Percentiles rank a stretch among this genome's conserved stretches.
Conservation (phyloP, 35 echinoderm and acorn worm species). For the Heliocidaris tuberculata region DNA sequence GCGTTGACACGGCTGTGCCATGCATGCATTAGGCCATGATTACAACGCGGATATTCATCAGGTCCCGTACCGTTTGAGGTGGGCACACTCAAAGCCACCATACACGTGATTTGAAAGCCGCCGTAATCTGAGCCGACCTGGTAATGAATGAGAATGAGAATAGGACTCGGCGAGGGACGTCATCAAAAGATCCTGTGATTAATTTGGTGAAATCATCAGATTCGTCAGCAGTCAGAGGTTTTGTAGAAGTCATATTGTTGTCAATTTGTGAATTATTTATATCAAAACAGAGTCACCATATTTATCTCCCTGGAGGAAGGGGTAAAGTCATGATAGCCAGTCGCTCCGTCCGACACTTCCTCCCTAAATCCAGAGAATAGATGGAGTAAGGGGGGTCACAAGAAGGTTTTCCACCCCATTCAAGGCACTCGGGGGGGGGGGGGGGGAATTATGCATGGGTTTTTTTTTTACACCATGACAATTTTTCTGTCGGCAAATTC, state of each 20-base stretch:
- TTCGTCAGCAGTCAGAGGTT: constrained; percentile 5
- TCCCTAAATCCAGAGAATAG: not conserved
- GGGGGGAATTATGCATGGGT: too few relatives aligned
- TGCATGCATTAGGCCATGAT: constrained; percentile 38
- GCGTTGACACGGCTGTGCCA: constrained; percentile 28
- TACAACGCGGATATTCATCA: constrained; percentile 11
- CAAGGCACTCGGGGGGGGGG: too few relatives aligned
- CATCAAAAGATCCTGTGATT: not conserved
- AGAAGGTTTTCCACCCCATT: not conserved
- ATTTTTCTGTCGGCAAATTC: too few relatives aligned
- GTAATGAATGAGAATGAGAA: not conserved
- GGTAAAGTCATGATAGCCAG: not conserved
- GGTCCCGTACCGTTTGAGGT: constrained; percentile 14
- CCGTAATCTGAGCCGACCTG: not conserved
- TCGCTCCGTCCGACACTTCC: not conserved
- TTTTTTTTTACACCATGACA: too few relatives aligned
- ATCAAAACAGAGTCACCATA: not conserved
- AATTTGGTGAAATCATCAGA: not conserved
- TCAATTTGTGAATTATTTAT: not conserved
- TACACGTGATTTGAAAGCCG: not conserved
- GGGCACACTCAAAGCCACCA: constrained; percentile 21
- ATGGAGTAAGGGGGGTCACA: not conserved
- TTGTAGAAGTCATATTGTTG: not conserved
- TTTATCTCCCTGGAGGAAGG: not conserved
- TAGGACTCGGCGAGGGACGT: constrained; percentile 12